Conservation (phyloP, 2,113 vertebrate species). For the Excalfactoria chinensis region DNA sequence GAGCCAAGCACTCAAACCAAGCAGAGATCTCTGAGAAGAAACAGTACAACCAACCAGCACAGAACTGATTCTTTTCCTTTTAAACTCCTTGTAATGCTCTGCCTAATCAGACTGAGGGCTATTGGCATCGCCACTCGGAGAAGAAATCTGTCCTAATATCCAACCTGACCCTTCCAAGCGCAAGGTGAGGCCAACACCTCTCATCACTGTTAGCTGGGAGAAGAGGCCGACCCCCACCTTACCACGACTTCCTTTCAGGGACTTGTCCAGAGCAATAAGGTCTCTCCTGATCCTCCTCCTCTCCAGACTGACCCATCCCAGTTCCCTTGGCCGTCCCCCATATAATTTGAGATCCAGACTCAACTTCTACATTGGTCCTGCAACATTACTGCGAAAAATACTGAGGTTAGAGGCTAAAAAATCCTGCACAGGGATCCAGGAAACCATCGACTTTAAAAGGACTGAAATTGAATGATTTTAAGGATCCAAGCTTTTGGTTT, state of each 20-base stretch:
- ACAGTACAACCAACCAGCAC: not conserved
- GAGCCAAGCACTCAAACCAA: not conserved
- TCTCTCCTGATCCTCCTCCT: no score
- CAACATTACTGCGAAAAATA: not conserved
- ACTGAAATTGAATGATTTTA: constrained; percentile 18
- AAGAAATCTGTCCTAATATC: no score
- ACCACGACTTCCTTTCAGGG: no score
- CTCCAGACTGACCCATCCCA: no score
- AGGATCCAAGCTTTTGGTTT: constrained; percentile 36
- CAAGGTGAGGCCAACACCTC: no score
- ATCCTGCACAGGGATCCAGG: constrained; percentile 43
- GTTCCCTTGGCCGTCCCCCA: no score
- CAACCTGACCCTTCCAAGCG: no score
- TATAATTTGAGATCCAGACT: not conserved
- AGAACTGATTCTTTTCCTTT: not conserved
- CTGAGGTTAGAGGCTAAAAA: not conserved
- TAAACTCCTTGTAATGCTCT: accelerated
- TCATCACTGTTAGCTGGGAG: no score
- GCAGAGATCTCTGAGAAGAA: not conserved
- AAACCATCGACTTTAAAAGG: constrained; percentile 51
- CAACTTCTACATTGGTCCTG: not conserved
- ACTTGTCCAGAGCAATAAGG: no score
- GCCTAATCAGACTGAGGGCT: not conserved
- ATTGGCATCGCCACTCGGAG: no score
- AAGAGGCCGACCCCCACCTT: no score